Base-by-base conservation (phyloP, 2,113 vertebrate species). In the Pimephales promelas region DNA sequence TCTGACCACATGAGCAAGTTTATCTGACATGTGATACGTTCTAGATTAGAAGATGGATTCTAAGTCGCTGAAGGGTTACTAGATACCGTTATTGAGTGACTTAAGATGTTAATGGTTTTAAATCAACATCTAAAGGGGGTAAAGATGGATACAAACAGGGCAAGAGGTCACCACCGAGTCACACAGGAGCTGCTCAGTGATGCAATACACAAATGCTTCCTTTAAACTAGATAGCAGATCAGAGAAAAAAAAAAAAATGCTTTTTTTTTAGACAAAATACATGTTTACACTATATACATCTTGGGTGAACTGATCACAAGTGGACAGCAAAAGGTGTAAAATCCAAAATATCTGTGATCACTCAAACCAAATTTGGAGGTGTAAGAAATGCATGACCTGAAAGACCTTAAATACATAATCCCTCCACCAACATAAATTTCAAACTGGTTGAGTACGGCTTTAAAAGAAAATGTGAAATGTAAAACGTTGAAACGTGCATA, bases 1-100 rank as follows among this genome's bases (percentile, higher is more conserved):
- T 75, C 24, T 75, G 73, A 56, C 73, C 73, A 75, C 73, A 40
- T 59, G 54, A 77, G 45, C 20, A 49, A 43, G 36, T 49, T 64
- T 49, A 79, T 66, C 59, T 66, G n/a, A 49, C 56, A 59, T 61
- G 76, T 79, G 56, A 28, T 45, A 45, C 18, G 0, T 16, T 47
- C 43, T 59, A 24, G 54, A 57, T 57, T 64, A 47, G 14, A 47
- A 26, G 24, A 40, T 10, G n/a, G 40, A 28, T 61, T 62, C 24
- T 62, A 57, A 28, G 24, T 61, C 24, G 57, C 31, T 79, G 3
- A 49, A 31, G 40, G 59, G 40, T 47, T 79, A 59, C 77, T 31
- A 47, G 43, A 79, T 18, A 20, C 2, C 3, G 18, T 34, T 47
- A 79, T 79, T 79, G 78, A 79, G 24, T 79, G 26, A 66, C 66